These are phyloP conservation scores for Geophilus truncorum DNA, from an alignment of 2,888 invertebrate genomes.

Conservation along the genomic window DNA sequence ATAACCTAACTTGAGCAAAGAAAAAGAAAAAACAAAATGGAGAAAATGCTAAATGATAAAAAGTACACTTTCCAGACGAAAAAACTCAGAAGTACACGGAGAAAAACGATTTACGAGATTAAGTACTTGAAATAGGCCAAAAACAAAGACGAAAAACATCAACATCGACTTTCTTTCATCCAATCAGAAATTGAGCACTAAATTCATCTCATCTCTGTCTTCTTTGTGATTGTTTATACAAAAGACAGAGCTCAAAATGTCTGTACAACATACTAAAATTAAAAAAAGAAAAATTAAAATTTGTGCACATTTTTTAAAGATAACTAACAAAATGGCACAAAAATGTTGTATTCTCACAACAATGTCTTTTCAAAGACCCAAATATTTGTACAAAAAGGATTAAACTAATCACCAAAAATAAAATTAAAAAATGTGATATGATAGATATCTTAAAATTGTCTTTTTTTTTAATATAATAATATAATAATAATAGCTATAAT, in stretches of 20 bases:
- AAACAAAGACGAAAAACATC: background rate
- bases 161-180: background rate
- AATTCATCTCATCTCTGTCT: background rate
- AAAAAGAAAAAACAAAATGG: background rate
- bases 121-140: background rate
- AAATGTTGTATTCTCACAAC: background rate
- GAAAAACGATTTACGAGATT: background rate
- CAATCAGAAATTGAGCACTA: background rate
- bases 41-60: background rate
- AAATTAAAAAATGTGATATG: background rate
- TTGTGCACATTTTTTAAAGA: background rate
- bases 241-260: too few relatives aligned
- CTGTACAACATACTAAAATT: background rate
- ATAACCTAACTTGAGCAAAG: background rate
- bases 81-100: background rate
- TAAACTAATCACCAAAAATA: background rate
- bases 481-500: too few relatives aligned
- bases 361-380: background rate
- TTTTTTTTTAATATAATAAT: background rate
- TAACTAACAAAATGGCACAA: background rate
- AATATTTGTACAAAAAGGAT: background rate
- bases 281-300: background rate
- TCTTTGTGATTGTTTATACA: background rate
- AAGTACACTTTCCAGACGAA: background rate
- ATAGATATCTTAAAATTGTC: background rate